Evolutionary conservation across 2,797 vertebrate genomes (phyloP).

Genomic region (Carduelis carduelis): DNA sequence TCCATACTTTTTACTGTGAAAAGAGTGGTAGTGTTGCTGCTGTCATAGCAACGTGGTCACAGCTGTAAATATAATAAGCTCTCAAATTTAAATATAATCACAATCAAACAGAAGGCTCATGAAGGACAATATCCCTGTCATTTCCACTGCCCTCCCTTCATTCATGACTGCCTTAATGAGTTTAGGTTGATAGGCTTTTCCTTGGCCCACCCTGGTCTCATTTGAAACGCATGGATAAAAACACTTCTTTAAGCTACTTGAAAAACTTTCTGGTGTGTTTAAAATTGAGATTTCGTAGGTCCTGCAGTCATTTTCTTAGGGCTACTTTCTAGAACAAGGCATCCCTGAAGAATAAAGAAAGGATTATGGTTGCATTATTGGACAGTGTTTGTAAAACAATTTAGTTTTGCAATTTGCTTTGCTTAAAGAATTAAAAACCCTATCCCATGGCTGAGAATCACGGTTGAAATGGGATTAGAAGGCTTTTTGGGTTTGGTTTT

Average conservation of each 20-base stretch:
- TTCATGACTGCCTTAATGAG: neutral
- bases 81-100: constrained; percentile 2
- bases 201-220: neutral
- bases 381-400: neutral
- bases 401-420: neutral
- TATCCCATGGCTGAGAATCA: neutral
- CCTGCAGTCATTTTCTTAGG: neutral
- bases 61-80: neutral
- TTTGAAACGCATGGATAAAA: neutral
- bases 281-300: neutral
- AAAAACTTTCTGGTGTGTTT: neutral
- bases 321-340: neutral
- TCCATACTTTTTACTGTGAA: neutral
- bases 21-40: neutral
- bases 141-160: accelerated
- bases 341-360: neutral
- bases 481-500: too few species aligned
- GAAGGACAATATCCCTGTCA: neutral
- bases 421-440: neutral
- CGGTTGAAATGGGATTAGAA: neutral
- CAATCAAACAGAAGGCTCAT: neutral
- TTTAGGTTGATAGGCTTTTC: neutral
- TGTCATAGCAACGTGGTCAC: neutral
- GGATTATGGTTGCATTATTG: neutral
- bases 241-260: neutral